Evolutionary conservation across 2,888 invertebrate genomes (phyloP), one percentile per base, ranked within the genome.

Genomic region (Machimus rusticus): DNA sequence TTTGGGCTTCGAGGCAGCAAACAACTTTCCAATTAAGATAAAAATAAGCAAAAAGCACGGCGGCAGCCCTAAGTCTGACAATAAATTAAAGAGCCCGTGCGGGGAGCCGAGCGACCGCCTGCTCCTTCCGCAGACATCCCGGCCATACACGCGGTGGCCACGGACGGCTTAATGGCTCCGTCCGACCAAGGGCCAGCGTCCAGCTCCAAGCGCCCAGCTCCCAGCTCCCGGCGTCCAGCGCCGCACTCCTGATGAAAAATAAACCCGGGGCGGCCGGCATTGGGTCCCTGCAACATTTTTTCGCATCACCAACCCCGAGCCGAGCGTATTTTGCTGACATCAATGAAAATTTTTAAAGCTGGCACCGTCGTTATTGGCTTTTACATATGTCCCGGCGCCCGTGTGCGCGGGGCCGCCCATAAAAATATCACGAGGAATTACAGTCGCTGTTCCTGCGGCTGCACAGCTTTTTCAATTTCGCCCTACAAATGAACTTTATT

Each of bases 11-110:
- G 55, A 77, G 86, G 46, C 77, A 77, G 77, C 77, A 86, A 86
- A 86, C 77, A 86, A 86, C 86, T 86, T 86, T 86, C 86, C 86
- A 86, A 86, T 86, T 86, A 86, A 86, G 86, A 86, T 77, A 86
- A 86, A 86, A 86, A 86, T 77, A 85, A 85, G 85, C 85, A 85
- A 39, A 85, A 85, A 85, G 34, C 14, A 85, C 74, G 39, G 84
- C 19, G 43, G 34, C 46, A 55, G 74, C 77, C 51, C 77, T 86
- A 86, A 86, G 86, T 76, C 86, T 28, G 37, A 86, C 57, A 86
- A 86, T 86, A 86, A 86, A 86, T 86, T 86, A 86, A 86, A 77
- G 76, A 55, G 86, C 77, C 37, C 55, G 51, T 86, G 86, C 77
- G 74, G 77, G 55, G 37, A 34, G 34, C 74, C 46, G 66, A 34